Evolutionary conservation across 1,140 invertebrate species (phyloP).

Genomic region (Platyura marginata): DNA sequence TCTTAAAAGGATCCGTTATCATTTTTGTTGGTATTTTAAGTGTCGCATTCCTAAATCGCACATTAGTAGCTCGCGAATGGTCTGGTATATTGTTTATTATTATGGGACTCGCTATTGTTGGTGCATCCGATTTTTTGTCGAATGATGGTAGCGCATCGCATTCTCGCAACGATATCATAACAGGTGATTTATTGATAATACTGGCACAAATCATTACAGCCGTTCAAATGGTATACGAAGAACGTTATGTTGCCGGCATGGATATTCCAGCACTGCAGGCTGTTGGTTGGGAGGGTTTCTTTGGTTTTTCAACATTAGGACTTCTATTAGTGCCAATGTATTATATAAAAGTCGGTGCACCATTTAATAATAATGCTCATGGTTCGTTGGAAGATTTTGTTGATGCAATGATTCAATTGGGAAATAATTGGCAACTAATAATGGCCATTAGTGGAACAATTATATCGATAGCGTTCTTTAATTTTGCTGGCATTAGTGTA

Average conservation of each 20-base stretch:
- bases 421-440: slow-evolving; percentile 24
- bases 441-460: slow-evolving; percentile 49
- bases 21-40: slow-evolving; percentile 85
- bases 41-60: slow-evolving; percentile 63
- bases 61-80: slow-evolving; percentile 57
- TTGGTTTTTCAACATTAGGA: slow-evolving; percentile 62
- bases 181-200: slow-evolving; percentile 83
- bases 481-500: slow-evolving; percentile 89
- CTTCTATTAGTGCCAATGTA: slow-evolving; percentile 68
- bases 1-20: slow-evolving; percentile 59
- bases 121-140: slow-evolving; percentile 52
- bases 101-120: slow-evolving; percentile 63
- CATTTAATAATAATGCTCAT: slow-evolving; percentile 58
- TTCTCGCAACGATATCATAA: slow-evolving; percentile 64
- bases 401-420: slow-evolving; percentile 71
- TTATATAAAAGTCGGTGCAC: slow-evolving; percentile 52
- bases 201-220: slow-evolving; percentile 82
- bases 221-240: slow-evolving; percentile 85
- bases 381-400: slow-evolving; percentile 69
- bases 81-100: slow-evolving; percentile 65
- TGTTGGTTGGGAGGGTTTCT: slow-evolving; percentile 87
- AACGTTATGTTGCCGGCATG: slow-evolving; percentile 65
- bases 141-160: slow-evolving; percentile 17
- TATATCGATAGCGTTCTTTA: slow-evolving; percentile 89
- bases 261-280: slow-evolving; percentile 61